Base-by-base conservation (phyloP, 1,140 invertebrate genomes). In the Rhizoglyphus robini region DNA sequence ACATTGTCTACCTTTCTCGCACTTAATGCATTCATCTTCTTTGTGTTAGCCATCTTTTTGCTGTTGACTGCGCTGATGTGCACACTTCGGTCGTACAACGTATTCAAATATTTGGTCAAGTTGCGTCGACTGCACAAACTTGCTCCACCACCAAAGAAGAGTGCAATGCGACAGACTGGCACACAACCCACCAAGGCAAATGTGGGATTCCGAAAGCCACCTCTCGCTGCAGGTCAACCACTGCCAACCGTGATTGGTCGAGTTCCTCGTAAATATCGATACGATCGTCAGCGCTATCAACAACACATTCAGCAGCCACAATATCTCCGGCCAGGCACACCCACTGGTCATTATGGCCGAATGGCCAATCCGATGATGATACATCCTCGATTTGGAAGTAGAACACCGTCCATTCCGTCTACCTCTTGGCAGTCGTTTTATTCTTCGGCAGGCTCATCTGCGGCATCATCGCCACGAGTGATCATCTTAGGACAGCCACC, bases 61-160 rank as follows among this genome's bases (percentile, higher is more conserved):
- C 29, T 30, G n/a, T 46, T 60, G 23, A 60, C 58, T 20, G 31
- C 58, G 15, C 13, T 60, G 29, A n/a, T 60, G n/a, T 38, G 30
- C 2, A 60, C 30, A 60, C 13, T 60, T 15, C 58, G 58, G 23
- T 32, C 58, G 11, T 60, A 60, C 29, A 60, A 60, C 36, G 27
- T 60, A 34, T 60, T 60, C 15, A 60, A 29, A 46, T 29, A 60
- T 46, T 46, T 60, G 29, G 58, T 60, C 3, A 60, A 60, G 29
- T 46, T 60, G 27, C n/a, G 30, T 32, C 15, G 27, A 46, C 20
- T 54, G 23, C 51, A 20, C 8, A 8, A 32, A 54, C 15, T 32
- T 11, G 8, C 51, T 8, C 51, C 51, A 8, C 51, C 51, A 8
- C 51, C 51, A 32, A 5, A 8, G 51, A 54, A 54, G 20, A 5